Percentiles rank a stretch among this genome's conserved stretches.
phyloP scores from a whole-genome alignment of 2,888 invertebrate genomes.

The Drosophila meridiana region DNA sequence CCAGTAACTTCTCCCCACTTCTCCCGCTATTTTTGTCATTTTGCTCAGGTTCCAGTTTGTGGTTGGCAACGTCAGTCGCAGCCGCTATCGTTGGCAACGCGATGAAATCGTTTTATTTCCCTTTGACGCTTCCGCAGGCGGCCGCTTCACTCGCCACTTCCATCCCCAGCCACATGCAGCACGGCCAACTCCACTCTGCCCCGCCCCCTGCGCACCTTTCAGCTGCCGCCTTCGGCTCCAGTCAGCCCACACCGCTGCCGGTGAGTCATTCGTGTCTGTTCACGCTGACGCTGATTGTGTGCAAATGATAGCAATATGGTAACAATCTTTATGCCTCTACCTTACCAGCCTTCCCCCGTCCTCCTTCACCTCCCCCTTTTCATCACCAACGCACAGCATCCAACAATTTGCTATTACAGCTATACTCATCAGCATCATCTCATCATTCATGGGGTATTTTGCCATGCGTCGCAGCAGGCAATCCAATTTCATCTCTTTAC shows the following conservation, averaged over 20 bases:
- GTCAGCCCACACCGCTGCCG: neutral
- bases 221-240: neutral
- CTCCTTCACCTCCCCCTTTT: neutral
- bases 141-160: conserved; percentile 12
- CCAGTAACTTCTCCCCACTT: neutral
- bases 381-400: conserved; percentile 12
- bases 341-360: neutral
- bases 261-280: conserved; percentile 29
- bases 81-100: conserved; percentile 59
- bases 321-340: conserved; percentile 72
- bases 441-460: conserved; percentile 9
- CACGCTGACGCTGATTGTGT: conserved; percentile 71
- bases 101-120: conserved; percentile 68
- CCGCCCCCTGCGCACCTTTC: neutral
- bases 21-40: neutral
- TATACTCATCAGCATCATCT: conserved; percentile 6
- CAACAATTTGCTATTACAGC: conserved; percentile 30
- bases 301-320: conserved; percentile 82
- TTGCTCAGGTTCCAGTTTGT: conserved; percentile 20
- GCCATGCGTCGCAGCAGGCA: conserved; percentile 1
- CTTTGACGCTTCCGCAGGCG: conserved; percentile 63
- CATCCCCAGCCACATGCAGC: conserved; percentile 36
- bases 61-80: conserved; percentile 60
- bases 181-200: conserved; percentile 1
- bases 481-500: conserved; percentile 12